These are phyloP conservation scores for Pelochelys cantorii DNA, from an alignment of 2,797 vertebrate species.

Conservation along the genomic window DNA sequence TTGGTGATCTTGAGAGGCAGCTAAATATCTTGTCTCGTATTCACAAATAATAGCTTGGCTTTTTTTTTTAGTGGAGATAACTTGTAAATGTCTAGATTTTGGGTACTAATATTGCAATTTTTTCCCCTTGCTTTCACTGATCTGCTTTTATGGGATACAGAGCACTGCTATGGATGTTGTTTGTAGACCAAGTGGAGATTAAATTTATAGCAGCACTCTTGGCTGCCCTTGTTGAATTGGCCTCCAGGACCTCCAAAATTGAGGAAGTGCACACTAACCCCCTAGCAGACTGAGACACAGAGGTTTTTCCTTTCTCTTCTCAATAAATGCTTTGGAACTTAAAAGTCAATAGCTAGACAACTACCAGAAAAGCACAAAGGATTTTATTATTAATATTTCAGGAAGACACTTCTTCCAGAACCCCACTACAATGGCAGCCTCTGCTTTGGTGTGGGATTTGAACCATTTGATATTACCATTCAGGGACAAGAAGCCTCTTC, in stretches of 20 bases:
- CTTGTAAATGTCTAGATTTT: neutral
- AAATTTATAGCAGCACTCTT: neutral
- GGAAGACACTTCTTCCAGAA: neutral
- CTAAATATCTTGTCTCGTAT: neutral
- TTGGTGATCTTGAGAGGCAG: constrained; percentile 4
- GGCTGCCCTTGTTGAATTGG: neutral
- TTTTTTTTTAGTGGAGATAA: neutral
- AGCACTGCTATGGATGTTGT: rapidly evolving
- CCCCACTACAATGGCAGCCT: rapidly evolving
- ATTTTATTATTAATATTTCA: neutral
- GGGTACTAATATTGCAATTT: neutral
- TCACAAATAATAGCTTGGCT: neutral
- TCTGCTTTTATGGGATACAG: neutral
- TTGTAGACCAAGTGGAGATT: rapidly evolving
- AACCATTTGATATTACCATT: neutral
- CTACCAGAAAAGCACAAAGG: neutral
- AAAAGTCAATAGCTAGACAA: neutral
- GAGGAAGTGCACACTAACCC: rapidly evolving
- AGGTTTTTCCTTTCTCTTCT: neutral
- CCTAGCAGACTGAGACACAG: neutral
- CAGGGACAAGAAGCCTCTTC: neutral
- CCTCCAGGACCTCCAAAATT: neutral
- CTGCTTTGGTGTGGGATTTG: neutral
- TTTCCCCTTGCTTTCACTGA: neutral
- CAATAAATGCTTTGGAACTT: neutral